These are phyloP conservation scores for Trichonephila inaurata DNA, from an alignment of 1,140 invertebrate species.

Conservation along the genomic window DNA sequence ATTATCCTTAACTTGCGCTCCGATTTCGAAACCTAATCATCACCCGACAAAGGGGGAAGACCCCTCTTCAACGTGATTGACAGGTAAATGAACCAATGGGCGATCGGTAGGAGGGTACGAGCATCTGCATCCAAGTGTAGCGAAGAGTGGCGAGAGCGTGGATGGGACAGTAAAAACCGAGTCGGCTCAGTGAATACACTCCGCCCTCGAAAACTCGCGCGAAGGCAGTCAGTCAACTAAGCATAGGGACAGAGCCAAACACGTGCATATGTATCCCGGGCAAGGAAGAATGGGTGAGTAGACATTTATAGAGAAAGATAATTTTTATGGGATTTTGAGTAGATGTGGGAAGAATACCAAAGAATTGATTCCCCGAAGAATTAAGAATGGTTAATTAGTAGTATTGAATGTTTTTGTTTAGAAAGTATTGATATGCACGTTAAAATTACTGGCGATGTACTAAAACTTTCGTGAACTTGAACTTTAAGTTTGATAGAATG, in stretches of 20 bases:
- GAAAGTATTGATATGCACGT: no score
- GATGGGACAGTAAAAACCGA: constrained; percentile 41
- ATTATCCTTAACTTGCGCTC: background rate
- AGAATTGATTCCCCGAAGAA: background rate
- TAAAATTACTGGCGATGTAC: no score
- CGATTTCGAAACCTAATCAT: constrained; percentile 39
- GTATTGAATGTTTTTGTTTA: no score
- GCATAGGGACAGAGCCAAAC: constrained; percentile 26
- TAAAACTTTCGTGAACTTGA: no score
- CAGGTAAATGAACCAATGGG: constrained; percentile 9
- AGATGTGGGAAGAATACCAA: background rate
- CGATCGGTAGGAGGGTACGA: background rate
- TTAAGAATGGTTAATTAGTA: no score
- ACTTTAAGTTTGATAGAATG: no score
- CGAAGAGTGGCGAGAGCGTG: constrained; percentile 7
- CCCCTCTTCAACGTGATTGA: background rate
- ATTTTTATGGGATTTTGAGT: background rate
- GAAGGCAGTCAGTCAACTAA: constrained; percentile 32
- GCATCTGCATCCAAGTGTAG: constrained; percentile 41
- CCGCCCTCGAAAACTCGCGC: constrained; percentile 15
- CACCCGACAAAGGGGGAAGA: constrained; percentile 29
- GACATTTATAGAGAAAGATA: background rate
- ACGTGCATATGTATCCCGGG: constrained; percentile 19
- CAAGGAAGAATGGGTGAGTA: constrained; percentile 38
- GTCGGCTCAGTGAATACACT: constrained; percentile 56